A percentile compares a stretch with the other conserved stretches of the same genome.
Evolutionary conservation across 1,140 invertebrate genomes (phyloP).

Genomic region (Nylanderia fulva): DNA sequence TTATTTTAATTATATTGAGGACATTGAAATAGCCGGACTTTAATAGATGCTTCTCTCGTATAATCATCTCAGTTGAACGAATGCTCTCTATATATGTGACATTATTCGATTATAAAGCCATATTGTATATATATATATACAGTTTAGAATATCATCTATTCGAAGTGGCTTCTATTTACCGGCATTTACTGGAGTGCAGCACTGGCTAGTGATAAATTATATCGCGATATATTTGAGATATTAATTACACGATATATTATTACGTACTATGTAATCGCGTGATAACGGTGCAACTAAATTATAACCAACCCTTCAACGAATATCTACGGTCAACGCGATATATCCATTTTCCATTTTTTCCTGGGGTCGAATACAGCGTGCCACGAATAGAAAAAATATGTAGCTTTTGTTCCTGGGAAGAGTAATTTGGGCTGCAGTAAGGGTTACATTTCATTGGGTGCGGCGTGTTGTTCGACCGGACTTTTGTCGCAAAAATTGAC

Average conservation of each 20-base stretch:
- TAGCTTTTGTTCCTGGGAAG: constrained; percentile 39
- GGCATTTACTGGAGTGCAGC: neutral
- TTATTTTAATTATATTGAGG: neutral
- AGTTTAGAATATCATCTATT: neutral
- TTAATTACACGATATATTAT: constrained; percentile 1
- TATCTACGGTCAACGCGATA: neutral
- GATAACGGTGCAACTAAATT: constrained; percentile 16
- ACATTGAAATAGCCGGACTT: neutral
- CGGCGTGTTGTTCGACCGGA: constrained; percentile 43
- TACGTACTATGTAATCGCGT: neutral
- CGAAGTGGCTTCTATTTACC: neutral
- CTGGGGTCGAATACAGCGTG: constrained; percentile 2
- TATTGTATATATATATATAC: neutral
- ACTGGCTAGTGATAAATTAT: neutral
- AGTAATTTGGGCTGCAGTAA: constrained; percentile 43
- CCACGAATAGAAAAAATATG: constrained; percentile 32
- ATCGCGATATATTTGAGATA: neutral
- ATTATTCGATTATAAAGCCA: neutral
- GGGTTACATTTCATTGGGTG: constrained; percentile 31
- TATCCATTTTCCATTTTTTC: neutral
- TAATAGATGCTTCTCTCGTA: neutral
- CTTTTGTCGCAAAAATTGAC: constrained; percentile 61
- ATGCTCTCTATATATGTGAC: neutral
- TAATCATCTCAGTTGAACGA: neutral
- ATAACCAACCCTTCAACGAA: neutral